Base-by-base conservation (phyloP, 1,140 invertebrate genomes). In the Aphis gossypii region DNA sequence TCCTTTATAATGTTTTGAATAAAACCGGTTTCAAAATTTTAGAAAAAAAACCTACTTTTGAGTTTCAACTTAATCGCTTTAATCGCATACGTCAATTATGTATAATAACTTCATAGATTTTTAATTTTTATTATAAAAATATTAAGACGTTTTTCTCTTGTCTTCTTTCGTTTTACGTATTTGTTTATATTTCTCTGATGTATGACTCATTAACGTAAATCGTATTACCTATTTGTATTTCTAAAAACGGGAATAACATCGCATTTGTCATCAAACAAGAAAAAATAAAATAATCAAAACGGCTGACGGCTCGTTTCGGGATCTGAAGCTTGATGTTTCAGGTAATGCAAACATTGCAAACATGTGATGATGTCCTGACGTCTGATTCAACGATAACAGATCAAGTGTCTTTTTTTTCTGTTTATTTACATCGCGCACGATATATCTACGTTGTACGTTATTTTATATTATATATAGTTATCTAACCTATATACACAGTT, bases 311-410 rank as follows among this genome's bases (percentile, higher is more conserved):
- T 88, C 30, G 30, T 48, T 51, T 46, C 18, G 7, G 44, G 20
- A n/a, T n/a, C 20, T 41, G 51, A 56, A 56, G 51, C 11, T 38
- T 6, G 20, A 89, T 38, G 21, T 88, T 51, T 48, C 46, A 51
- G 48, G 46, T n/a, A 51, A 54, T n/a, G 41, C 41, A 86, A 76
- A 76, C 30, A 60, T 18, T 41, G 38, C 38, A 41, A 41, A 41
- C 38, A 18, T n/a, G 30, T n/a, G 60, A 68, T 30, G 60, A 68
- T 30, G 60, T 76, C 30, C 60, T n/a, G 60, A 76, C 60, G 60
- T 76, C 30, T n/a, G 60, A 54, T 54, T 54, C 48, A 51, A 89
- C 48, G 21, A 89, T 89, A 89, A 89, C 48, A 54, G 54, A 89
- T 89, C 87, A 35, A 89, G 88, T 54, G 88, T 30, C 20, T 56